phyloP scores from a whole-genome alignment of 2,888 invertebrate genomes.

The Folsomia candida region DNA sequence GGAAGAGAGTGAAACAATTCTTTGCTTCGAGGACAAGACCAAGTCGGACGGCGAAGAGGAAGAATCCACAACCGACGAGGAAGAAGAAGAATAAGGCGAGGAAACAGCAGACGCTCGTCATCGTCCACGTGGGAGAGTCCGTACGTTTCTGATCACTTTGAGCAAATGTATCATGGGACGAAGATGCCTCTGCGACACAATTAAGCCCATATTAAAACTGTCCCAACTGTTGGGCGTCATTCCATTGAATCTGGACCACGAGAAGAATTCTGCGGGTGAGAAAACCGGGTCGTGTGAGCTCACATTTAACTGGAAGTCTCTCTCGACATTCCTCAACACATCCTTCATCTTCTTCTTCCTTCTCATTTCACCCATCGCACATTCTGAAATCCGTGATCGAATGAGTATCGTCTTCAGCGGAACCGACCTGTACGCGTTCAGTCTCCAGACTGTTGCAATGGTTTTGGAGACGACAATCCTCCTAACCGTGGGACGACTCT shows the following conservation, averaged over 20 bases:
- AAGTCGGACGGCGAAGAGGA: neutral
- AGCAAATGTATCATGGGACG: conserved; percentile 22
- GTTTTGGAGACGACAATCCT: conserved; percentile 40
- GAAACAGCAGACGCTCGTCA: neutral
- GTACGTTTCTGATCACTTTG: neutral
- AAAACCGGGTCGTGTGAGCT: conserved; percentile 25
- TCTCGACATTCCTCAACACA: conserved; percentile 27
- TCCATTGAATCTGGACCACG: conserved; percentile 37
- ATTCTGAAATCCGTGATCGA: conserved; percentile 33
- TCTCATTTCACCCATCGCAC: conserved; percentile 35
- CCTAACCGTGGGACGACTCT: conserved; percentile 31
- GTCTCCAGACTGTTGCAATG: conserved; percentile 44
- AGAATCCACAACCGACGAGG: neutral
- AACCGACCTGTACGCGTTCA: conserved; percentile 47
- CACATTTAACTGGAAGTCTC: conserved; percentile 32
- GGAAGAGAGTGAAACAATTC: too few species aligned
- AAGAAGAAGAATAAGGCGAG: conserved; percentile 6
- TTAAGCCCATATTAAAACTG: conserved; percentile 37
- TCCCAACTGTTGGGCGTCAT: conserved; percentile 38
- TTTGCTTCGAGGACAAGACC: conserved; percentile 4
- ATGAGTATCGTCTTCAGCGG: conserved; percentile 40
- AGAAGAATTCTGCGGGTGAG: conserved; percentile 18
- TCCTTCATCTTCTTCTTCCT: conserved; percentile 32
- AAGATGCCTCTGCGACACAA: conserved; percentile 41
- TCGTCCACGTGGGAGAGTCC: conserved; percentile 5